phyloP scores from a whole-genome alignment of 2,113 vertebrate genomes.

The Heteronetta atricapilla region DNA sequence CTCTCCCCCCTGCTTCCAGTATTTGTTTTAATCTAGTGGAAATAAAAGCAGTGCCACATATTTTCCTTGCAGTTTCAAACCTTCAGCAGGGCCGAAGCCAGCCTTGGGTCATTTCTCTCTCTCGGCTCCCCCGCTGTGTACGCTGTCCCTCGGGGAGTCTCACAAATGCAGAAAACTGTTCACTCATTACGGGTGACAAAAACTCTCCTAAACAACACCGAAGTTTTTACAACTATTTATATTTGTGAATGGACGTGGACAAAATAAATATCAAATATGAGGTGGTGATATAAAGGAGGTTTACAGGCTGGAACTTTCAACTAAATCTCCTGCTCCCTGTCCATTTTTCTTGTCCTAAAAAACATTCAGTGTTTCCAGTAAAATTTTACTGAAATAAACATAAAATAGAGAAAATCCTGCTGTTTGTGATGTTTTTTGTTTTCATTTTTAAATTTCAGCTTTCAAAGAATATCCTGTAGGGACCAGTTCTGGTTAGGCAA shows the following conservation, averaged over 20 bases:
- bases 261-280: background rate
- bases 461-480: background rate
- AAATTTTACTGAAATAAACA: background rate
- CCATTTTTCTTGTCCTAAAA: background rate
- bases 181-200: background rate
- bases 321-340: background rate
- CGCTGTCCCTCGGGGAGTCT: background rate
- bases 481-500: background rate
- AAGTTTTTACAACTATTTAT: background rate
- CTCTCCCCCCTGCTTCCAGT: too few relatives aligned
- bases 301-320: background rate
- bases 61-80: background rate
- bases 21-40: background rate
- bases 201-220: background rate
- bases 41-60: background rate
- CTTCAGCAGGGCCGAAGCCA: background rate
- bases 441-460: background rate
- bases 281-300: background rate
- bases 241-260: background rate
- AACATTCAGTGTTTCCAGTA: background rate
- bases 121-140: background rate
- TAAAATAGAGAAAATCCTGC: background rate
- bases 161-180: background rate
- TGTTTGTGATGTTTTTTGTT: background rate
- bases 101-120: background rate